Percentiles rank a stretch among this genome's conserved stretches.
These are phyloP conservation scores for Gouania willdenowi DNA, from an alignment of 2,797 vertebrate genomes.

Conservation along the genomic window DNA sequence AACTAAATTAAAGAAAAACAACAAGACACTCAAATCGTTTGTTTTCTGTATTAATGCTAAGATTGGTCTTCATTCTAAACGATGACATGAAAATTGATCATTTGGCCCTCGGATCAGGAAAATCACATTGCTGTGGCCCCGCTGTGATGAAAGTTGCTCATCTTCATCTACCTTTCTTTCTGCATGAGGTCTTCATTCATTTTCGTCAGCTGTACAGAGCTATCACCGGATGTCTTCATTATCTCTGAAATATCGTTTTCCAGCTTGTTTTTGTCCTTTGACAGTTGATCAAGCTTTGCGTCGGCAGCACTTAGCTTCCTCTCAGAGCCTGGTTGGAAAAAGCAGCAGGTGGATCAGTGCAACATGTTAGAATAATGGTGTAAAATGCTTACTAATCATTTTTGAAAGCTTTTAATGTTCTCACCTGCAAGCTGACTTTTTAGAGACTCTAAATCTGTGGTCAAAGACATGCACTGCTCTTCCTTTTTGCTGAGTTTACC, in stretches of 20 bases:
- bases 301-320: constrained; percentile 82
- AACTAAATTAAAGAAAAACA: no score
- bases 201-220: constrained; percentile 86
- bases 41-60: no score
- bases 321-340: constrained; percentile 77
- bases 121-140: no score
- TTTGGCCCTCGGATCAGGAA: no score
- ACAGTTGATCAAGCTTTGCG: constrained; percentile 82
- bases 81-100: no score
- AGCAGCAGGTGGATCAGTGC: not conserved
- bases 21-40: no score
- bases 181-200: constrained; percentile 88
- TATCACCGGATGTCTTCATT: constrained; percentile 92
- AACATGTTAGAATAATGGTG: not conserved
- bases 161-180: constrained; percentile 95
- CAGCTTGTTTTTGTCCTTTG: constrained; percentile 85
- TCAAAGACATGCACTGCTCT: constrained; percentile 78
- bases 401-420: not conserved
- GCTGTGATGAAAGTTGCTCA: no score
- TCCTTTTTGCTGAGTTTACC: constrained; percentile 84
- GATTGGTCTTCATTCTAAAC: no score
- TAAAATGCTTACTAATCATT: not conserved
- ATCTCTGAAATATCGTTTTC: constrained; percentile 89
- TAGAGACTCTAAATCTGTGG: constrained; percentile 79
- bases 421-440: constrained; percentile 82